Conservation (phyloP, 2,888 invertebrate genomes). For the Leptinotarsa tumamoca region DNA sequence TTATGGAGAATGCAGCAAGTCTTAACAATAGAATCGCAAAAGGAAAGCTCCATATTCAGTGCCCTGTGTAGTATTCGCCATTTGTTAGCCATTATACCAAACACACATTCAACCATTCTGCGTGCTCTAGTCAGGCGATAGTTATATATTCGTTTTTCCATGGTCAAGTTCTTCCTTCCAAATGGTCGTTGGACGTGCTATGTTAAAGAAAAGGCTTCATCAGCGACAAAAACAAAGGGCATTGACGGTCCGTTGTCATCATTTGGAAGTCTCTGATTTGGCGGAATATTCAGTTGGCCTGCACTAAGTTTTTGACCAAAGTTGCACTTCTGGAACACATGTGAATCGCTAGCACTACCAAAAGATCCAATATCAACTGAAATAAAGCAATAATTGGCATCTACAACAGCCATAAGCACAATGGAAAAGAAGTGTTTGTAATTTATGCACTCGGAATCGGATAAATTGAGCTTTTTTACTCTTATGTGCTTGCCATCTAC, state of each 20-base stretch:
- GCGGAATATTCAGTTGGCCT: constrained; percentile 9
- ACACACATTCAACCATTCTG: constrained; percentile 24
- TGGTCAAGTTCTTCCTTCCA: constrained; percentile 18
- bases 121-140: constrained; percentile 22
- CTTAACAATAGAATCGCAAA: background rate
- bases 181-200: constrained; percentile 28
- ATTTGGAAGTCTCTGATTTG: background rate
- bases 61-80: constrained; percentile 30
- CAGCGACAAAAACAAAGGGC: constrained; percentile 27
- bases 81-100: constrained; percentile 29
- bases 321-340: constrained; percentile 16
- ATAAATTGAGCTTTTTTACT: constrained; percentile 7
- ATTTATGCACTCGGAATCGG: constrained; percentile 24
- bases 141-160: constrained; percentile 19
- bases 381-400: background rate
- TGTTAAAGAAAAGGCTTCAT: constrained; percentile 30
- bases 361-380: background rate
- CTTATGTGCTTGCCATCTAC: constrained; percentile 25
- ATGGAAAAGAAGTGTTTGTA: constrained; percentile 28
- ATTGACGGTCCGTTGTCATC: constrained; percentile 9
- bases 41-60: constrained; percentile 17
- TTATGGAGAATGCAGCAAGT: background rate
- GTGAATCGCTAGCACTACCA: constrained; percentile 25
- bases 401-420: constrained; percentile 22
- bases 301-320: constrained; percentile 12